A percentile compares a stretch with the other conserved stretches of the same genome.
phyloP scores from a whole-genome alignment of 2,797 vertebrate genomes.

The Pangasius sanitwongsei region DNA sequence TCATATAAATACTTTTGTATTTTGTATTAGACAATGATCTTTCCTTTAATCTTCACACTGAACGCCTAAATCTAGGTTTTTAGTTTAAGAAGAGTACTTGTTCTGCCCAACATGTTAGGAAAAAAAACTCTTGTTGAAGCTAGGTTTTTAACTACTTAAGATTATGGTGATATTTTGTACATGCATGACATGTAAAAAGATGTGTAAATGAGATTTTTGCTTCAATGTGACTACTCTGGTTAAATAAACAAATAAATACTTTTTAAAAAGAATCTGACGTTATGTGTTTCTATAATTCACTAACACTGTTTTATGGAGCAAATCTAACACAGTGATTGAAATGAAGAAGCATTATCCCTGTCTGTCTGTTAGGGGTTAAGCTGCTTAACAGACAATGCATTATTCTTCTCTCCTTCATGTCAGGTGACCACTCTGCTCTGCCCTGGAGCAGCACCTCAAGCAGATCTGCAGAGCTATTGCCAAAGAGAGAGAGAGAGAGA shows the following conservation, averaged over 20 bases:
- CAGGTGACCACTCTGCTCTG: conserved; percentile 23
- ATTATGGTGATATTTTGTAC: neutral
- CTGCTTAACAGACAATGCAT: conserved; percentile 27
- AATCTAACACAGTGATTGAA: neutral
- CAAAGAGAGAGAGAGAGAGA: conserved; percentile 26
- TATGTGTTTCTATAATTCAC: neutral
- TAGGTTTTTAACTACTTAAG: neutral
- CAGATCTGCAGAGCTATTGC: conserved; percentile 8
- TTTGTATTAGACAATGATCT: neutral
- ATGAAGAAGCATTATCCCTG: conserved; percentile 20
- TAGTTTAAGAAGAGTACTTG: neutral
- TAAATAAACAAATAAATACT: neutral
- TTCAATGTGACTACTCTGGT: neutral
- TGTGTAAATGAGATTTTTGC: neutral
- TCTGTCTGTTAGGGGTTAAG: conserved; percentile 30
- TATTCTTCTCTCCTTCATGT: conserved; percentile 28
- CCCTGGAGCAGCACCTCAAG: conserved; percentile 20
- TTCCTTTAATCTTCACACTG: neutral
- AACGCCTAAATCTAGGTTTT: neutral
- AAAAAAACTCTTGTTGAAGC: neutral
- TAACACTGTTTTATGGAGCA: too few species aligned
- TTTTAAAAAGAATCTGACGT: neutral
- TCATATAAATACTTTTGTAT: neutral
- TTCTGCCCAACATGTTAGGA: neutral
- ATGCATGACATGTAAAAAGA: neutral